Conservation (phyloP, 2,888 invertebrate genomes). For the Aproaerema taeniolella region DNA sequence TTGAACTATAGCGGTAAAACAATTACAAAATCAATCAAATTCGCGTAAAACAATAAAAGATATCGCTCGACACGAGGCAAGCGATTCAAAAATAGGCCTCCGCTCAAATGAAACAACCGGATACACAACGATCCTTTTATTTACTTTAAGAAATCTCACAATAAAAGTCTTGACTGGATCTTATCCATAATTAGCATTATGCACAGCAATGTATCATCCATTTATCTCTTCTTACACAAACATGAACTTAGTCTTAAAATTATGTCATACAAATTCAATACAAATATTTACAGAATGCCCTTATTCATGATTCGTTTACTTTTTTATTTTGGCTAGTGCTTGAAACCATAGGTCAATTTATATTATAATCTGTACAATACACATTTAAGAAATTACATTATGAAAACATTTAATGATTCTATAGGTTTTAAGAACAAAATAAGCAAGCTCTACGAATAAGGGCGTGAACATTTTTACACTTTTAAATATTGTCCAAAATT, state of each 20-base stretch:
- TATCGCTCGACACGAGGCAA: too few species aligned
- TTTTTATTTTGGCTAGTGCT: too few species aligned
- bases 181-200: slow-evolving; percentile 73
- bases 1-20: too few species aligned
- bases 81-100: too few species aligned
- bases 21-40: too few species aligned
- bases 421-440: slow-evolving; percentile 4
- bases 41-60: too few species aligned
- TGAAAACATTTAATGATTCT: too few species aligned
- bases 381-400: too few species aligned
- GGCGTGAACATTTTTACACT: slow-evolving; percentile 30
- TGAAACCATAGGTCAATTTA: too few species aligned
- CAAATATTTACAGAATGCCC: slow-evolving; percentile 65
- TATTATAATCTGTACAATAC: too few species aligned
- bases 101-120: too few species aligned
- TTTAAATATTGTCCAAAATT: slow-evolving; percentile 61
- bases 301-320: slow-evolving; percentile 48
- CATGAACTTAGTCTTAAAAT: slow-evolving; percentile 39
- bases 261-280: slow-evolving; percentile 39
- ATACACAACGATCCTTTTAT: slow-evolving; percentile 67
- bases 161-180: slow-evolving; percentile 73
- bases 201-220: slow-evolving; percentile 59
- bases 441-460: slow-evolving; percentile 40
- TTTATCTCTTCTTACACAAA: slow-evolving; percentile 41
- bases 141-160: slow-evolving; percentile 71